Evolutionary conservation across 2,888 invertebrate species (phyloP).

Genomic region (Parnassius orleans): DNA sequence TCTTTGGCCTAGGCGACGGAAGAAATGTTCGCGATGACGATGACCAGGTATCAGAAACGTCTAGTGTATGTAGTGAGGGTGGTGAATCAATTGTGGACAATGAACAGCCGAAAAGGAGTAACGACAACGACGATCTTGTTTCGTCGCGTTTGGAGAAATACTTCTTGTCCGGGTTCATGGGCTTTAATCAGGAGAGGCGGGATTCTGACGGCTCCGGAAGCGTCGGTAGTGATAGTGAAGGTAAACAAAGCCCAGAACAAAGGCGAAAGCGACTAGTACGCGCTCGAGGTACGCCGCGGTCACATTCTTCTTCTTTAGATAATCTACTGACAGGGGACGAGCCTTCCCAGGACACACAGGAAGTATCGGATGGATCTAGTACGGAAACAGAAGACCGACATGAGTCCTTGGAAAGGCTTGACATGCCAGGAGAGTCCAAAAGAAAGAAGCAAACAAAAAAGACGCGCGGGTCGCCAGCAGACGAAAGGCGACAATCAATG

Average conservation of each 20-base stretch:
- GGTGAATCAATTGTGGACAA: constrained; percentile 86
- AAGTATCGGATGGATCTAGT: constrained; percentile 87
- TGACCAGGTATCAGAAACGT: constrained; percentile 89
- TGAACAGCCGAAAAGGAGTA: constrained; percentile 76
- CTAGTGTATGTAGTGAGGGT: constrained; percentile 92
- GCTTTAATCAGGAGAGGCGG: constrained; percentile 87
- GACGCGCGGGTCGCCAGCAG: constrained; percentile 79
- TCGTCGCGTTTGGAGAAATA: constrained; percentile 94
- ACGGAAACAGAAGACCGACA: constrained; percentile 86
- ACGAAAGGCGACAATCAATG: constrained; percentile 83
- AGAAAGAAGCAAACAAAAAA: constrained; percentile 91
- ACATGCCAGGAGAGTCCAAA: constrained; percentile 90
- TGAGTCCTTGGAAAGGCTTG: constrained; percentile 85
- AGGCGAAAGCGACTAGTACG: constrained; percentile 89
- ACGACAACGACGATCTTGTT: constrained; percentile 87
- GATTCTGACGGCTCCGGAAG: constrained; percentile 92
- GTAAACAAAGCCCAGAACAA: constrained; percentile 93
- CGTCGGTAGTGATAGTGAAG: constrained; percentile 95
- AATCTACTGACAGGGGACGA: constrained; percentile 86
- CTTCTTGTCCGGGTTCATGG: constrained; percentile 92
- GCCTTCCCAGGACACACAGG: constrained; percentile 74
- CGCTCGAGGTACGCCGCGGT: constrained; percentile 90
- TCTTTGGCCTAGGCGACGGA: constrained; percentile 91
- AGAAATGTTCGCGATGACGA: constrained; percentile 79
- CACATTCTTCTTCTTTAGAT: constrained; percentile 90